Evolutionary conservation across 2,888 invertebrate species (phyloP), one percentile per base, ranked within the genome.

Genomic region (Euplexia lucipara): DNA sequence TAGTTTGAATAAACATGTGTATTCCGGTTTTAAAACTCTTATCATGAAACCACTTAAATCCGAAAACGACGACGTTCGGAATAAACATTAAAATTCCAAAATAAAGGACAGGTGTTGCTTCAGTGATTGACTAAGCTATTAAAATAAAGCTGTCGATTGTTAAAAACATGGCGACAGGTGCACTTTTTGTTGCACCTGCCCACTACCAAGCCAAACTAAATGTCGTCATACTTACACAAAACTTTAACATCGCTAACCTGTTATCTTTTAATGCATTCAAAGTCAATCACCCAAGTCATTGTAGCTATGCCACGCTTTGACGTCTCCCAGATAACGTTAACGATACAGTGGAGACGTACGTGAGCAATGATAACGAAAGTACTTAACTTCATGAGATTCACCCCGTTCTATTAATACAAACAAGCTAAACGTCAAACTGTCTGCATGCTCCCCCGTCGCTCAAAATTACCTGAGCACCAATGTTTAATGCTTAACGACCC

Each of bases 401-500:
- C 52, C 39, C 20, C 48, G 20, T 62, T 66, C 57, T 63, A 34
- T 52, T 48, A 49, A 75, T 57, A 60, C 42, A 52, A 69, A 58
- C 51, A 63, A 45, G 45, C 45, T 22, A n/a, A 62, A 61, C 64
- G 54, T 65, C 56, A 54, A 60, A 61, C 26, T 77, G 62, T 45
- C 45, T 70, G 58, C n/a, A 63, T 54, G 77, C 53, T 63, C 35
- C 26, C 58, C 22, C 60, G 70, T 70, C 78, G 45, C 62, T 69
- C 44, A 61, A 61, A 64, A 57, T 74, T 74, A 77, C 78, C 70
- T 69, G 64, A 61, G 39, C 53, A 48, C 53, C 61, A 62, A 70
- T 59, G 68, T 77, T 52, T 73, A 76, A 76, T 76, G 65, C 59
- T 60, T 74, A 51, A 65, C 70, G 62, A 70, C 44, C 75, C 70